Conservation (phyloP, 2,113 vertebrate genomes). For the Phylloscopus trochilus region DNA sequence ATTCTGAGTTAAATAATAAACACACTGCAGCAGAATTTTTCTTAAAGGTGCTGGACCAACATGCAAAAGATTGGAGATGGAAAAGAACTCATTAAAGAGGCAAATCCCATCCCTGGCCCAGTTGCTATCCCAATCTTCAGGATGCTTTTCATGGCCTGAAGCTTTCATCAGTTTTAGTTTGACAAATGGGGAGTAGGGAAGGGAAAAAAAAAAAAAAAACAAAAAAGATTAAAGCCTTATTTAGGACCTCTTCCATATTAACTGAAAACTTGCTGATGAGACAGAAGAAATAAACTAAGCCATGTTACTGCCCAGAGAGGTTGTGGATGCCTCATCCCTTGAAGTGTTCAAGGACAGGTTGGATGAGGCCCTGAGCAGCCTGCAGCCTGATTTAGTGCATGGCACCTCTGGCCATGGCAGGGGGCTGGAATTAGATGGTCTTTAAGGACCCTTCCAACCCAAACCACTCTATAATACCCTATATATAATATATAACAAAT, state of each 20-base stretch:
- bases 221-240: neutral
- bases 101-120: neutral
- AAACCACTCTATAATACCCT: neutral
- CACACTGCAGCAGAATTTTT: neutral
- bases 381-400: no score
- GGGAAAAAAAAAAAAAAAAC: accelerated
- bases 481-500: neutral
- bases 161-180: neutral
- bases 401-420: neutral
- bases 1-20: neutral
- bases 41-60: neutral
- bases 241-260: neutral
- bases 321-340: neutral
- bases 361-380: neutral
- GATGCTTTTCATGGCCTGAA: neutral
- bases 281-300: neutral
- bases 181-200: neutral
- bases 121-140: neutral
- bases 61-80: neutral
- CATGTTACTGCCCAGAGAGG: neutral
- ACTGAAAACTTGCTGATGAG: slow-evolving; percentile 25
- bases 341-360: neutral
- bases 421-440: neutral
- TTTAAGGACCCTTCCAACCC: neutral
- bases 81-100: neutral